Base-by-base conservation (phyloP, 2,888 invertebrate species). In the Agrochola lychnidis region DNA sequence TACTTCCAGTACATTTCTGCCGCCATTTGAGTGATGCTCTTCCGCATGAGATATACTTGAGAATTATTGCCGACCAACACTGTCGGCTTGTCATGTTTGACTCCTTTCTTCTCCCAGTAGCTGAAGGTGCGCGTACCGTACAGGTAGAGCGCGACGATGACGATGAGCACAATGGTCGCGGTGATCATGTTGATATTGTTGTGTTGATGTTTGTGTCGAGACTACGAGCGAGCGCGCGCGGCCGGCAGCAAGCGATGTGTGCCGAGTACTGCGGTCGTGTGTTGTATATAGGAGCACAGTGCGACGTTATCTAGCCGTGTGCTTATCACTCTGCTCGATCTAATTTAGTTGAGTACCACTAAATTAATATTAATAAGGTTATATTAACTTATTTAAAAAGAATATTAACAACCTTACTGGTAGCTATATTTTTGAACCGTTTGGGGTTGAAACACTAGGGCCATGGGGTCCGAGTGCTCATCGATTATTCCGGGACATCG, bases 1-100 rank as follows among this genome's bases (percentile, higher is more conserved):
- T 92, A 93, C 76, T 91, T 93, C 89, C 90, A 90, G 72, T 94
- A 94, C 57, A 84, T 79, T 19, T 93, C 92, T 1, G 75, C 90
- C 6, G 89, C 86, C n/a, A 90, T 67, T 64, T 94, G 88, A 0
- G 93, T 87, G 19, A 92, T 62, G 69, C 92, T 94, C 70, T 90
- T 91, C 72, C 74, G 82, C 53, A 89, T 56, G 4, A 92, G 83
- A 67, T 89, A 92, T 4, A 77, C 86, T 48, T 84, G 72, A 0
- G 82, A 22, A 62, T 92, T 92, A 16, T 85, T 93, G 1, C 94
- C 94, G 71, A 94, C 89, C 40, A 92, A 73, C 1, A 90, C 81
- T 10, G 89, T 59, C 0, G 93, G 93, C 73, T 89, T 90, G 67
- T 93, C 93, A 87, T 94, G 90, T 85, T 91, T 91, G 45, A 94